Conservation (phyloP, 2,888 invertebrate species). For the Erannis defoliaria region DNA sequence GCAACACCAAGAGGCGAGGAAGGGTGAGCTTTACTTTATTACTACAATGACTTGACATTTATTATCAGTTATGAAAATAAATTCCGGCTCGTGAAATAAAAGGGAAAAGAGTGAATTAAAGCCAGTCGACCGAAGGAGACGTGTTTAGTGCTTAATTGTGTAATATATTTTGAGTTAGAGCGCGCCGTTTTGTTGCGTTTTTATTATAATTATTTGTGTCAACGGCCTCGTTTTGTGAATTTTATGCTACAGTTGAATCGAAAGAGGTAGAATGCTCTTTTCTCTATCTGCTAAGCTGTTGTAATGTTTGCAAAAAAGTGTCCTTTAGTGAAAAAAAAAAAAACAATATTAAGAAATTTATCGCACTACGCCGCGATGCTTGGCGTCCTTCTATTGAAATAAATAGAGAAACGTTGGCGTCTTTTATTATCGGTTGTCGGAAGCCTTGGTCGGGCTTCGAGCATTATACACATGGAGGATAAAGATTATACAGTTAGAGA, state of each 20-base stretch:
- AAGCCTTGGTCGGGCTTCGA: too few relatives aligned
- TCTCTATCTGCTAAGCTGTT: too few relatives aligned
- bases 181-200: constrained; percentile 63
- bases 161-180: constrained; percentile 66
- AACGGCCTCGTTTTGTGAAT: constrained; percentile 53
- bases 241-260: constrained; percentile 46
- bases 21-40: constrained; percentile 74
- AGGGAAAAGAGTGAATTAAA: constrained; percentile 71
- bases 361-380: too few relatives aligned
- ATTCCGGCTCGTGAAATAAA: constrained; percentile 70
- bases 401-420: too few relatives aligned
- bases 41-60: constrained; percentile 80
- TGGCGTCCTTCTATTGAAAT: too few relatives aligned
- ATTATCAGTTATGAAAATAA: constrained; percentile 82
- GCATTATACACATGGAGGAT: too few relatives aligned
- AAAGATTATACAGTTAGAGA: too few relatives aligned
- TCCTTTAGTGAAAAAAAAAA: too few relatives aligned
- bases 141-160: constrained; percentile 70
- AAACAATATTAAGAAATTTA: too few relatives aligned
- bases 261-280: constrained; percentile 22
- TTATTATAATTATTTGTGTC: constrained; percentile 65
- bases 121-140: constrained; percentile 61
- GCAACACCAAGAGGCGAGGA: constrained; percentile 51
- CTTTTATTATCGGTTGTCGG: too few relatives aligned
- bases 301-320: too few relatives aligned